Base-by-base conservation (phyloP, 2,113 vertebrate genomes). In the Calyptomena viridis region DNA sequence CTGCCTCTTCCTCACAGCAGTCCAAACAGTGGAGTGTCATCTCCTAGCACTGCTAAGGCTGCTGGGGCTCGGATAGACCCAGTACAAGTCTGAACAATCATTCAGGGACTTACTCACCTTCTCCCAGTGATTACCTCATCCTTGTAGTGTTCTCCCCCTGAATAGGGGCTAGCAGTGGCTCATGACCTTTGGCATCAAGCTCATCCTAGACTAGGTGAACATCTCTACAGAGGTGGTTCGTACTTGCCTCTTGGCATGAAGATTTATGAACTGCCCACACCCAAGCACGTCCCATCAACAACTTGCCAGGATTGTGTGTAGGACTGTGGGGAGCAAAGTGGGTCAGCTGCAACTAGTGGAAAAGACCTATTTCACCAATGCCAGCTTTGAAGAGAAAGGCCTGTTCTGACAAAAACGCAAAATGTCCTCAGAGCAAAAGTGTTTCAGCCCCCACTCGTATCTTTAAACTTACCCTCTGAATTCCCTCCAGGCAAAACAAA, bases 161-260 rank as follows among this genome's bases (percentile, higher is more conserved):
- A 63, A 42, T 0, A 0, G 11, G 24, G 28, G 12, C 27, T 25
- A 16, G 52, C 2, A 15, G 55, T 11, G 42, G 19, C 50, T 75
- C 58, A 18, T 3, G 18, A 25, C 22, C 22, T 59, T 67, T 3
- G 3, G 27, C 63, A 79, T 6, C 33, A 68, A 78, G 40, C n/a
- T 76, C 2, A 1, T 50, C 20, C 22, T 59, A 71, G 50, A 27
- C 1, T 0, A 13, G 35, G 13, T 3, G 6, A 42, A 49, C 5
- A 21, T 1, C 18, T 27, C 39, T 44, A 12, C 12, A 4, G 50
- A 63, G 37, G 47, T 39, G 30, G 9, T 4, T 72, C 1, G 0
- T 3, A 27, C 15, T 24, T 37, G 40, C 46, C 50, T 62, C 44
- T 58, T 7, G 35, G 59, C 50, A 78, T 0, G 1, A 47, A 49